Evolutionary conservation across 2,797 vertebrate species (phyloP), one percentile per base, ranked within the genome.

Genomic region (Sebastes iracundus): DNA sequence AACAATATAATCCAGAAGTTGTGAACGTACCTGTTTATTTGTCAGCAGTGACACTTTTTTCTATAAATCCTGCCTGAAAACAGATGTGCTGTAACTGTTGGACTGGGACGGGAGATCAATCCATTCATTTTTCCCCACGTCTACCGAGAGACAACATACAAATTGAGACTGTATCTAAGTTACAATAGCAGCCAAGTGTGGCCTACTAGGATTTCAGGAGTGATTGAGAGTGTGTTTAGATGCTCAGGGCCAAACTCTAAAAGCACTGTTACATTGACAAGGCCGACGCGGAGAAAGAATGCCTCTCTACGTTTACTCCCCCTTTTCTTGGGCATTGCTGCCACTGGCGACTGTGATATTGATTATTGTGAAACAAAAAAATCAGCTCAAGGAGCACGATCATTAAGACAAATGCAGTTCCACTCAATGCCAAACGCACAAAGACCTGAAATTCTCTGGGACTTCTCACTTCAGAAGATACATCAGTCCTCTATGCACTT

Each of bases 191-290:
- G 94, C 93, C 93, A 93, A 94, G 93, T 96, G 95, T 95, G 90
- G 96, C 94, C 95, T 89, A 84, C 92, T 89, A 92, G 93, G 93
- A 93, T 96, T 95, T 94, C 93, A 93, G 92, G 83, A 93, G 94
- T 96, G 96, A 96, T 96, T 92, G 96, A 96, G 95, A 91, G 95
- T 91, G 92, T 95, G 95, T 96, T 96, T 95, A 93, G 94, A 95
- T 85, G 96, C 95, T 96, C 96, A 96, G 95, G 96, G 96, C 95
- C 96, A 96, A 96, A 95, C 93, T 95, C 94, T 94, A 95, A 96
- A 95, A 96, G 95, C 92, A 95, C 91, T 96, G 95, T 96, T 96
- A 96, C 94, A 93, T 86, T 95, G 94, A 95, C 95, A 96, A 96
- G 96, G 95, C 95, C 96, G 72, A 90, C 84, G 90, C 92, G 87